Evolutionary conservation across 2,888 invertebrate species (phyloP), one percentile per base, ranked within the genome.

Genomic region (Hirtodrosophila cameraria): DNA sequence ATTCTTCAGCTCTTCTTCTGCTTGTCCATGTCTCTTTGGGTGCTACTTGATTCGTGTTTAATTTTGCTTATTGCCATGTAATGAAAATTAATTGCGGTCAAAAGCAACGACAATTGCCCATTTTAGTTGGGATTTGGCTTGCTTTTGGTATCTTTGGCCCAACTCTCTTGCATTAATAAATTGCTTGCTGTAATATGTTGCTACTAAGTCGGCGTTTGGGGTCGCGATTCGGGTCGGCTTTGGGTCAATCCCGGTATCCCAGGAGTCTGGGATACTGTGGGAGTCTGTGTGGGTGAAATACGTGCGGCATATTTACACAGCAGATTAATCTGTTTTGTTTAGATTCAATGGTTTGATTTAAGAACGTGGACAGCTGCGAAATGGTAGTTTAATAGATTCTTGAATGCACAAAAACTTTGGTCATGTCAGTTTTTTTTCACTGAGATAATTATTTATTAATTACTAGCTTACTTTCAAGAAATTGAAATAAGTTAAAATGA

Each of bases 71-170:
- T 80, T 81, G 80, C 80, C 69, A 50, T 68, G 80, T 81, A 80
- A 83, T 81, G 83, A 80, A 81, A 83, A 81, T 81, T 81, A 81
- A 81, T 81, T 83, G 80, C 74, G 74, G 71, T 65, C 73, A 75
- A 64, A 42, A 35, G 53, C 46, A 35, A 50, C 70, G 53, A 60
- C 67, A 66, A 50, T 61, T 55, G 50, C 39, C 48, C 35, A 55
- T 58, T 27, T 53, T 35, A 20, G 6, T 9, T 3, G 1, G 1
- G n/a, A n/a, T 13, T 38, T 59, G 59, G 43, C 41, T 62, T 28
- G 33, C 35, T 45, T 39, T 23, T 23, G 2, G 39, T 25, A 28
- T 42, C 49, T 38, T 27, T 36, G 52, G 41, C 28, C 23, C 18
- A 36, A 15, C 36, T n/a, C n/a, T n/a, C n/a, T 42, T 41, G 35